Conservation (phyloP, 2,113 vertebrate species). For the Diadophis punctatus region DNA sequence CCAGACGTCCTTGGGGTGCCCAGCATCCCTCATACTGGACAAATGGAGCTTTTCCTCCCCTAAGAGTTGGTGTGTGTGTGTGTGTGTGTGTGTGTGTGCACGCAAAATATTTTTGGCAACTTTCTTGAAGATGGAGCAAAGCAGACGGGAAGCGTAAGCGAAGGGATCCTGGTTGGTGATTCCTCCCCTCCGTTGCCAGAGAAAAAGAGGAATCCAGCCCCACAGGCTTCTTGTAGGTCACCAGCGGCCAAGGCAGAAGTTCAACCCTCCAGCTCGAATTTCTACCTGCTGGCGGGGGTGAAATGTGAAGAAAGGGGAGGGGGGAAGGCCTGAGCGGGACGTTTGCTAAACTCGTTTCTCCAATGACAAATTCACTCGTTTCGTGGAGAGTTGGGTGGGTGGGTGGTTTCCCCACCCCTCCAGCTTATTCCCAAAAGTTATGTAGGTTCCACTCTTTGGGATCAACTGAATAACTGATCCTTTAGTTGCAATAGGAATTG, state of each 20-base stretch:
- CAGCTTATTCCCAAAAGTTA: background rate
- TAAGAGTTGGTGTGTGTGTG: rapidly evolving
- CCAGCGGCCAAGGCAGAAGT: background rate
- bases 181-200: too few relatives aligned
- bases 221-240: background rate
- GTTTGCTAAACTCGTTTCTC: background rate
- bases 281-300: background rate
- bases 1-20: background rate
- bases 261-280: background rate
- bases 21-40: background rate
- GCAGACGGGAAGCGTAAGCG: background rate
- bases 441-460: background rate
- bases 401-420: background rate
- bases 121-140: background rate
- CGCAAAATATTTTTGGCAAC: background rate
- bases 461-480: background rate
- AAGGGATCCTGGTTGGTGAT: background rate
- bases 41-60: background rate
- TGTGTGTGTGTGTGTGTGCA: too few relatives aligned
- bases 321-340: background rate
- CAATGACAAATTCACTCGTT: background rate
- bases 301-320: background rate
- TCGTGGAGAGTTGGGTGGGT: background rate
- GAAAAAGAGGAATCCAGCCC: background rate
- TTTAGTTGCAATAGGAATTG: background rate